Evolutionary conservation across 2,888 invertebrate genomes (phyloP).

Genomic region (Ferdinandea cuprea): DNA sequence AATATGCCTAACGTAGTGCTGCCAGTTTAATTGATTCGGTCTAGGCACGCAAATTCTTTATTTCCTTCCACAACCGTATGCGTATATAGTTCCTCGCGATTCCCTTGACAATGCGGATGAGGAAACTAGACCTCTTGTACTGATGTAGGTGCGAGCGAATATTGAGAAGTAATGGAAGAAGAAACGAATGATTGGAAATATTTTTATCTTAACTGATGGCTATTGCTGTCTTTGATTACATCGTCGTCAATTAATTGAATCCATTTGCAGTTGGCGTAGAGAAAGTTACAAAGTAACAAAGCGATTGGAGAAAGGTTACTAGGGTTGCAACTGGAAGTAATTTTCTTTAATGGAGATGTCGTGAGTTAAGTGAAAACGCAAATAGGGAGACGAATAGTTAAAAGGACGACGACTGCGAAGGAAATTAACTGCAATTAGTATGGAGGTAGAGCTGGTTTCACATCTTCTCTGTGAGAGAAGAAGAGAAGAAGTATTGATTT

Average conservation of each 20-base stretch:
- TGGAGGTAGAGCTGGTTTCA: too few relatives aligned
- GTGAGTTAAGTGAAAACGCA: conserved; percentile 53
- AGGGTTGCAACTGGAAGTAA: conserved; percentile 31
- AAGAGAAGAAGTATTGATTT: too few relatives aligned
- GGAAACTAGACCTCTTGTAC: neutral
- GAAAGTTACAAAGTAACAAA: conserved; percentile 18
- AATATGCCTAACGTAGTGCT: conserved; percentile 37
- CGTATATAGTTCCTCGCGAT: conserved; percentile 20
- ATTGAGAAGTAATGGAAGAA: neutral
- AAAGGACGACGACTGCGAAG: conserved; percentile 2
- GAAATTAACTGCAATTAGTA: conserved; percentile 34
- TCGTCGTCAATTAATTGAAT: conserved; percentile 67
- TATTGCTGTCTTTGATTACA: conserved; percentile 56
- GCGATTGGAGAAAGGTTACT: conserved; percentile 39
- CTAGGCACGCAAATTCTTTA: conserved; percentile 61
- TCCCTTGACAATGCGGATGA: conserved; percentile 57
- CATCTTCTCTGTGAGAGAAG: too few relatives aligned
- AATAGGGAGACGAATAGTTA: conserved; percentile 7
- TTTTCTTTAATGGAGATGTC: conserved; percentile 59
- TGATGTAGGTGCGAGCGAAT: neutral
- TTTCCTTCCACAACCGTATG: conserved; percentile 9
- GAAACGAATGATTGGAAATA: conserved; percentile 40
- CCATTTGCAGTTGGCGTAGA: conserved; percentile 52
- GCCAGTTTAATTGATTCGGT: conserved; percentile 47
- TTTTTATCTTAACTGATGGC: conserved; percentile 58